A percentile compares a stretch with the other conserved stretches of the same genome.
phyloP scores from a whole-genome alignment of 35 echinoderm and acorn worm genomes.

The Acanthaster planci region DNA sequence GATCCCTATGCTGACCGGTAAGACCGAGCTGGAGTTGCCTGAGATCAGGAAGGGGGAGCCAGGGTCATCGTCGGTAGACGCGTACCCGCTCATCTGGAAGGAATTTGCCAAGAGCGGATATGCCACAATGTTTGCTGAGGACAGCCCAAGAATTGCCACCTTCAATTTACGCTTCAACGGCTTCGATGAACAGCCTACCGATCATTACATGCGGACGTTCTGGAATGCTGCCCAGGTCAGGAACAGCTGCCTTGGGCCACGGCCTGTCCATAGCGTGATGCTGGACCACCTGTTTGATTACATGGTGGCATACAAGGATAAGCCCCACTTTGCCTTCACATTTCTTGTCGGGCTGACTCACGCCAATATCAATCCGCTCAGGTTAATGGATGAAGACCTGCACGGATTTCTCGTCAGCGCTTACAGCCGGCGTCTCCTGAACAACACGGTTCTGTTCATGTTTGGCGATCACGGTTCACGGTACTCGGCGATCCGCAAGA shows the following conservation, averaged over 20 bases:
- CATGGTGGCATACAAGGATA: conserved; percentile 33
- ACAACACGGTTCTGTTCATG: conserved; percentile 56
- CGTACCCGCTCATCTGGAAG: conserved; percentile 62
- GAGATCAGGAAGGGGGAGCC: conserved; percentile 19
- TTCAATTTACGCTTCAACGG: conserved; percentile 61
- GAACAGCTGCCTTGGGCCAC: conserved; percentile 41
- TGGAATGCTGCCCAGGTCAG: conserved; percentile 33
- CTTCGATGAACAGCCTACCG: conserved; percentile 59
- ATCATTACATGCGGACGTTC: conserved; percentile 72
- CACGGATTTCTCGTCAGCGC: conserved; percentile 19
- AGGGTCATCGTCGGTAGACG: conserved; percentile 29
- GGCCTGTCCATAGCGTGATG: conserved; percentile 48
- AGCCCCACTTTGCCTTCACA: conserved; percentile 57
- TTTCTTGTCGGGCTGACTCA: conserved; percentile 59
- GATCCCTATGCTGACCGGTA: conserved; percentile 58
- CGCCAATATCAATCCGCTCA: conserved; percentile 43
- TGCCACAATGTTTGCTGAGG: conserved; percentile 69
- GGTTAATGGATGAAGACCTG: conserved; percentile 48
- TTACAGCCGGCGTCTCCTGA: conserved; percentile 7
- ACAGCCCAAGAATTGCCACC: conserved; percentile 27
- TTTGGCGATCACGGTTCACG: conserved; percentile 66
- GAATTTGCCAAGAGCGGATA: conserved; percentile 50
- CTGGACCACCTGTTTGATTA: conserved; percentile 58
- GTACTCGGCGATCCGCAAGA: conserved; percentile 40
- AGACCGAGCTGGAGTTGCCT: conserved; percentile 47